Conservation (phyloP, 2,797 vertebrate species). For the Rhodeus uyekii region DNA sequence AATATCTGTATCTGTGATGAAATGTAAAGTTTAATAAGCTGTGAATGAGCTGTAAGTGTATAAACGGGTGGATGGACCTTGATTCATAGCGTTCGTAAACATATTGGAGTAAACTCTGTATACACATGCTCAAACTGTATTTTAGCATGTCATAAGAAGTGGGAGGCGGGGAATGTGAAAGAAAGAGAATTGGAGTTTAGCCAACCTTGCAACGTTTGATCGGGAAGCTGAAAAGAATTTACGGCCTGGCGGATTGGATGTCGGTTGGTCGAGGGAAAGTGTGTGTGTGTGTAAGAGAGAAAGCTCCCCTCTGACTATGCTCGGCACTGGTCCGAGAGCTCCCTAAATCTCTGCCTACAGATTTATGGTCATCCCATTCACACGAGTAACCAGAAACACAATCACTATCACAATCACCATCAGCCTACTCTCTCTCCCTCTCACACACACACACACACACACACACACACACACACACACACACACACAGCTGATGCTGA, state of each 20-base stretch:
- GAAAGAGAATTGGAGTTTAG: constrained; percentile 32
- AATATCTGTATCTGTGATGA: neutral
- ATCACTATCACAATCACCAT: constrained; percentile 68
- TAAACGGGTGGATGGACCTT: neutral
- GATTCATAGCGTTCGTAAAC: neutral
- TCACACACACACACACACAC: constrained; percentile 41
- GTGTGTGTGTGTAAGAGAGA: constrained; percentile 64
- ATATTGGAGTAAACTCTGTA: neutral
- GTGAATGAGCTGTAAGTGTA: neutral
- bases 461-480: constrained; percentile 39
- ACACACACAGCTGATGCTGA: constrained; percentile 48
- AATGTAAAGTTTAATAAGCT: neutral
- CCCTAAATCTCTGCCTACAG: constrained; percentile 80
- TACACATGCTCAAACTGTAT: neutral
- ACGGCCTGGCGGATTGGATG: constrained; percentile 67
- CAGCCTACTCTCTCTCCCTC: constrained; percentile 35
- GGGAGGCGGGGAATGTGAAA: neutral
- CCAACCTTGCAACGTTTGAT: constrained; percentile 45
- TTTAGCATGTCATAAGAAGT: neutral
- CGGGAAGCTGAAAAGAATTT: constrained; percentile 57
- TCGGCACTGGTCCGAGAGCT: constrained; percentile 73
- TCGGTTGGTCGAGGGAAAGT: neutral
- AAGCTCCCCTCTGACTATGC: constrained; percentile 74
- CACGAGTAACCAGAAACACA: constrained; percentile 88
- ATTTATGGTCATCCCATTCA: constrained; percentile 84